Evolutionary conservation across 2,888 invertebrate species (phyloP), one percentile per base, ranked within the genome.

Genomic region (Pristionchus maxplancki): DNA sequence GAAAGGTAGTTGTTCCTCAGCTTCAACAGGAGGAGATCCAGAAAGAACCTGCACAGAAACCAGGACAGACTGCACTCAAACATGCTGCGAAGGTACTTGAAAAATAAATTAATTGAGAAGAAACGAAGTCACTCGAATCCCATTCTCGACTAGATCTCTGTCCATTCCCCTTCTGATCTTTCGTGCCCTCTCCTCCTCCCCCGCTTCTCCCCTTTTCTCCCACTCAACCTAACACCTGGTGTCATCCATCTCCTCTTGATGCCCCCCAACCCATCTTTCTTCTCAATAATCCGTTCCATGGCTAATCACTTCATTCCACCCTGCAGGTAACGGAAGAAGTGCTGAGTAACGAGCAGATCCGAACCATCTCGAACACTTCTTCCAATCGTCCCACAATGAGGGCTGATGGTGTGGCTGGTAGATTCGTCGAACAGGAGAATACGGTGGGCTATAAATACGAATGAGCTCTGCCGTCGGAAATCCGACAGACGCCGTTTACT

Each of bases 41-140:
- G 20, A 34, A 17, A 8, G 58, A 74, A 0, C 78, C 89, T 48
- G 44, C 50, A 28, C 28, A 88, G 62, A 85, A 90, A n/a, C 84
- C 78, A 31, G 88, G 89, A 34, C 89, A 91, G 11, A 90, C 91
- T 9, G 90, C 91, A 13, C 83, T 92, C 40, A 89, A 89, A 48
- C 90, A 92, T 81, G 91, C 92, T 11, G 92, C 89, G 37, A 90
- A 90, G 90, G 90, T 90, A 13, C 40, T 40, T 24, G 1, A 11
- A 20, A 4, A 44, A 11, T 8, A 20, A 20, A 9, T 24, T 9
- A 34, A 5, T 5, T 20, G 15, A 5, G 37, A 1, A 17, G 1
- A 37, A 3, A 28, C 24, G 40, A n/a, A n/a, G n/a, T n/a, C n/a
- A 6, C 28, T 9, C 13, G 64, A 64, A n/a, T n/a, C n/a, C n/a